Evolutionary conservation across 2,888 invertebrate species (phyloP).

Genomic region (Protula sp.): DNA sequence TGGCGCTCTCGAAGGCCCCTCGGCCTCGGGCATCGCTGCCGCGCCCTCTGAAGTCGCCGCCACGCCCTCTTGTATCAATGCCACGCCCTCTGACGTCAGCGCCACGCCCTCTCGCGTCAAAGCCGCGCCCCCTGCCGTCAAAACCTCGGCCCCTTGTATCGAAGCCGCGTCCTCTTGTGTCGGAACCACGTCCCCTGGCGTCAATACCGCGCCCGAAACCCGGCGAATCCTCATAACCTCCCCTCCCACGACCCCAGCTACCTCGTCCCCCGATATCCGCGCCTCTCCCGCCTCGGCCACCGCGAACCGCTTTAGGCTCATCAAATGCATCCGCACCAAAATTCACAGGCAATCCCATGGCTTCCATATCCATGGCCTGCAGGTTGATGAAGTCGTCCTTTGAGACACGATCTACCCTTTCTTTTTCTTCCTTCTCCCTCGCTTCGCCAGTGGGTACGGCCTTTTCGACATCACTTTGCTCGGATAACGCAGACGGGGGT

Average conservation of each 20-base stretch:
- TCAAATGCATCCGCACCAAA: background rate
- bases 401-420: too few species aligned
- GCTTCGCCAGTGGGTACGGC: too few species aligned
- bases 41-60: background rate
- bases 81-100: background rate
- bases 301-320: too few species aligned
- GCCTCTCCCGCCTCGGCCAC: conserved; percentile 5
- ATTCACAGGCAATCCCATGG: too few species aligned
- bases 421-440: too few species aligned
- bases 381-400: too few species aligned
- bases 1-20: background rate
- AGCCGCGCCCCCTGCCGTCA: conserved; percentile 3
- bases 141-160: too few species aligned
- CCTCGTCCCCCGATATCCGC: conserved; percentile 6
- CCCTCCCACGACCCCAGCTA: conserved; percentile 7
- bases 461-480: too few species aligned
- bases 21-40: background rate
- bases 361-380: background rate
- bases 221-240: conserved; percentile 2
- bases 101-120: conserved; percentile 3
- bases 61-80: background rate
- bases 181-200: too few species aligned
- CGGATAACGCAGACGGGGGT: too few species aligned
- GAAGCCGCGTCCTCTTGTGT: too few species aligned
- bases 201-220: conserved; percentile 1